phyloP scores from a whole-genome alignment of 2,888 invertebrate species.

The Shargacucullia verbasci region DNA sequence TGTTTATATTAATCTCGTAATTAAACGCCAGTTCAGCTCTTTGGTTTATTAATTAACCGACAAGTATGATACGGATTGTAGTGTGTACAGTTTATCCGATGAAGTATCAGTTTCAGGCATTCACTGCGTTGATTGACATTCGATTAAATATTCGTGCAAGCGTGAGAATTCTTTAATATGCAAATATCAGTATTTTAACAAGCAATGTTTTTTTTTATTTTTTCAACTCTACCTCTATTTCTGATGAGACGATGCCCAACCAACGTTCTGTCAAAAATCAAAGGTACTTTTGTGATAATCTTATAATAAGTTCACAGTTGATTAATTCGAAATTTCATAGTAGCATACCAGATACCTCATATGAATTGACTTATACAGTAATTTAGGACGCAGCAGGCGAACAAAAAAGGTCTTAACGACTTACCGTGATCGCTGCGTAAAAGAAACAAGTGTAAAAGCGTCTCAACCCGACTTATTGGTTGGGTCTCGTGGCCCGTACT shows the following conservation, averaged over 20 bases:
- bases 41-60: too few species aligned
- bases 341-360: conserved; percentile 40
- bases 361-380: conserved; percentile 53
- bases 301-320: conserved; percentile 6
- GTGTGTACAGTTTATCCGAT: too few species aligned
- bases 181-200: too few species aligned
- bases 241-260: neutral
- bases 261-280: neutral
- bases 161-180: too few species aligned
- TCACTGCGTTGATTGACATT: too few species aligned
- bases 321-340: conserved; percentile 27
- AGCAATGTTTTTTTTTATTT: too few species aligned
- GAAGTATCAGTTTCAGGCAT: too few species aligned
- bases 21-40: too few species aligned
- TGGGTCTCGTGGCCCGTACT: conserved; percentile 39
- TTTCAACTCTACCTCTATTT: too few species aligned
- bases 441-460: conserved; percentile 60
- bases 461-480: conserved; percentile 40
- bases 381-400: conserved; percentile 52
- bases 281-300: conserved; percentile 13
- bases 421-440: conserved; percentile 42
- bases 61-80: too few species aligned
- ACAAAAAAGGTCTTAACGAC: conserved; percentile 34
- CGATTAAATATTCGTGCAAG: too few species aligned
- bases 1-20: too few species aligned